phyloP scores from a whole-genome alignment of 1,140 invertebrate genomes.

The Fopius arisanus region DNA sequence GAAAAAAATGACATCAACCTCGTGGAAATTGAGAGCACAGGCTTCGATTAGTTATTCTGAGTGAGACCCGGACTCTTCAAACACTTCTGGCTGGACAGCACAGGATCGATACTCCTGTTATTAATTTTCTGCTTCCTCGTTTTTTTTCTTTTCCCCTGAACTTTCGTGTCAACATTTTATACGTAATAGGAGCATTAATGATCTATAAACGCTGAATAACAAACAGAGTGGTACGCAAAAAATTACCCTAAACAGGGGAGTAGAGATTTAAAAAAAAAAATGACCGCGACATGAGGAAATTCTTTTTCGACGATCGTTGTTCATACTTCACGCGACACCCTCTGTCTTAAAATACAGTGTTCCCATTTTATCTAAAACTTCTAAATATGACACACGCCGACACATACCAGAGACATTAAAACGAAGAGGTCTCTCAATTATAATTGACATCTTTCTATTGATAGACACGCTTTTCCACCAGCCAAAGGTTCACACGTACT shows the following conservation, averaged over 20 bases:
- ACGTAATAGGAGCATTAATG: background rate
- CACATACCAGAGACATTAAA: constrained; percentile 5
- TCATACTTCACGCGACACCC: no score
- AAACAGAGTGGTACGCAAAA: no score
- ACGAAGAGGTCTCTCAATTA: background rate
- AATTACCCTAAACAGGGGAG: no score
- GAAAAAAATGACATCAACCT: no score
- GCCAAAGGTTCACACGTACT: background rate
- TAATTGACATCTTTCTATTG: background rate
- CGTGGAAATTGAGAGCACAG: background rate
- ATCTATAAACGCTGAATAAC: background rate
- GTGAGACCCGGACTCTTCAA: no score
- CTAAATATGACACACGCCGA: background rate
- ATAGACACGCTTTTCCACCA: background rate
- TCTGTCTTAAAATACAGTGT: background rate
- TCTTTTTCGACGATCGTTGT: no score
- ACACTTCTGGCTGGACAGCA: no score
- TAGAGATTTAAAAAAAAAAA: no score
- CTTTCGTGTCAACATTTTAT: background rate
- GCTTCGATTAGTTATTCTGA: background rate
- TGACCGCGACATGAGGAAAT: no score
- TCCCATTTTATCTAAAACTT: constrained; percentile 14
- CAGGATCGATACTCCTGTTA: background rate
- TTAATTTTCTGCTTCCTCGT: background rate
- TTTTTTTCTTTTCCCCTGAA: background rate